Percentiles rank a stretch among this genome's conserved stretches.
Evolutionary conservation across 2,113 vertebrate species (phyloP).

Genomic region (Aptenodytes patagonicus): DNA sequence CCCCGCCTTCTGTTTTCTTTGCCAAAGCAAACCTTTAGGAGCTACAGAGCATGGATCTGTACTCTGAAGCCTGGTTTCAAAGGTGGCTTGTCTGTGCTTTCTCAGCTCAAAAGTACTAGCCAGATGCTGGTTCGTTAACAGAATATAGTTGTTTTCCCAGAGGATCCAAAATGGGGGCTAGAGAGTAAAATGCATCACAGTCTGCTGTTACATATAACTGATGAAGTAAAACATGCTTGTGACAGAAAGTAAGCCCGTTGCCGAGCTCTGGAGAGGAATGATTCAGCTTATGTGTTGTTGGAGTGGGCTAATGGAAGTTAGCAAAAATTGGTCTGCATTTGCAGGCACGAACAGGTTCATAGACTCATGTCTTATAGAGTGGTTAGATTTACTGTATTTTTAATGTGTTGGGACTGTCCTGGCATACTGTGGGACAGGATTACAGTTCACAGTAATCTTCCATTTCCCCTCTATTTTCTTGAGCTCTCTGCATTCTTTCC

Average conservation of each 20-base stretch:
- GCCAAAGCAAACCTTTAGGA: background rate
- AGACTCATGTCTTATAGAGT: fast-evolving
- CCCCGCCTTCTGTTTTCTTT: background rate
- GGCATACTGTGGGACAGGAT: background rate
- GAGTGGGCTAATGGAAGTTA: no score
- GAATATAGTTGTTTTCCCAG: background rate
- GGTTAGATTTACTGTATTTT: no score
- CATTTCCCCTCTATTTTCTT: background rate
- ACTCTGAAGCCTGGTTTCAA: background rate
- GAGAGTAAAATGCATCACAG: background rate
- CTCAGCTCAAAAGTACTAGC: background rate
- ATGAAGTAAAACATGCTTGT: background rate
- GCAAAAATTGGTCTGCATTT: background rate
- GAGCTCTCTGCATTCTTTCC: background rate
- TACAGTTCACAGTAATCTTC: background rate
- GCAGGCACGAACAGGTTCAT: background rate
- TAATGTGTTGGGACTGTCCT: background rate
- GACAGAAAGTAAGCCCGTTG: background rate
- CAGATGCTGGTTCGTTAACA: background rate
- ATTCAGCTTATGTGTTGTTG: fast-evolving
- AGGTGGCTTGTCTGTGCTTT: background rate
- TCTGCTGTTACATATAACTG: background rate
- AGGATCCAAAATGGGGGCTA: background rate
- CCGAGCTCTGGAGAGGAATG: background rate
- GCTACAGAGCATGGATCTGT: background rate